These are phyloP conservation scores for Timandra comae DNA, from an alignment of 2,888 invertebrate genomes.

Conservation along the genomic window DNA sequence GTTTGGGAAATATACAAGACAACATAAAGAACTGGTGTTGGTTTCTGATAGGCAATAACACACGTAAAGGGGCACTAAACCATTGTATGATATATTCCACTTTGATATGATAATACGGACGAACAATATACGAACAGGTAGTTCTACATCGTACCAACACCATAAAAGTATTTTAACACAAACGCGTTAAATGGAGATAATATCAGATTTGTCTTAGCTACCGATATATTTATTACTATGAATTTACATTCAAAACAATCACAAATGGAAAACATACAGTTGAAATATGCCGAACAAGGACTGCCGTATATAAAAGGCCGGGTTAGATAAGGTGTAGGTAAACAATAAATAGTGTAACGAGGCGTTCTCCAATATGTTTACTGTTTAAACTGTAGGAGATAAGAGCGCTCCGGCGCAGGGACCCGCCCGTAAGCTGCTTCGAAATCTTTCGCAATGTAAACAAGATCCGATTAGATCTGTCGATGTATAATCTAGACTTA, in stretches of 20 bases:
- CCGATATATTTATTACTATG: slow-evolving; percentile 54
- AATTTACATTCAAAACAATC: slow-evolving; percentile 64
- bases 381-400: slow-evolving; percentile 52
- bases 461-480: slow-evolving; percentile 66
- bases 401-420: slow-evolving; percentile 25
- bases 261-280: slow-evolving; percentile 52
- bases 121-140: slow-evolving; percentile 11
- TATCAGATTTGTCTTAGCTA: slow-evolving; percentile 46
- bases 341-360: slow-evolving; percentile 61
- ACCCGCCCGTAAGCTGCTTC: slow-evolving; percentile 26
- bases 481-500: slow-evolving; percentile 54
- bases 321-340: slow-evolving; percentile 53
- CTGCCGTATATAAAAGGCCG: slow-evolving; percentile 45
- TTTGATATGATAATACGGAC: neutral
- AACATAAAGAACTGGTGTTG: neutral
- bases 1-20: slow-evolving; percentile 4
- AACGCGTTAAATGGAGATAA: slow-evolving; percentile 53
- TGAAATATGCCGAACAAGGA: slow-evolving; percentile 61
- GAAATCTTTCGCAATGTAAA: slow-evolving; percentile 60
- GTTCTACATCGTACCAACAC: slow-evolving; percentile 20
- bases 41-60: slow-evolving; percentile 1
- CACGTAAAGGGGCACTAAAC: neutral
- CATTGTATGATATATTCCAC: neutral
- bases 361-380: slow-evolving; percentile 54
- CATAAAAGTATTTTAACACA: slow-evolving; percentile 25